Conservation (phyloP, 2,113 vertebrate genomes). For the Xenopus tropicalis region DNA sequence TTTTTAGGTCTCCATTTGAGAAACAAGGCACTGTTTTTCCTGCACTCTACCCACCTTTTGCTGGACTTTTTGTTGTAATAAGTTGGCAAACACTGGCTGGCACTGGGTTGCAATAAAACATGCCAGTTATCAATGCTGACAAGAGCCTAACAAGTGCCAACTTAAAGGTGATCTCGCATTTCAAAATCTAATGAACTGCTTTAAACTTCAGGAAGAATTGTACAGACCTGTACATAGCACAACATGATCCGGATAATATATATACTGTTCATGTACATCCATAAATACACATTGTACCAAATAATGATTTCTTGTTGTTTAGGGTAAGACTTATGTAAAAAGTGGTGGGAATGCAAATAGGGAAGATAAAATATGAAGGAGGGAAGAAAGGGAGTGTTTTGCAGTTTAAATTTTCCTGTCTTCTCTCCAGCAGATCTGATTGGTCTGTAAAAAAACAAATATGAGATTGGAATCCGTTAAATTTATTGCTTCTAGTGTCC, state of each 20-base stretch:
- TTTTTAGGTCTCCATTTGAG: constrained; percentile 89
- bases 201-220: constrained; percentile 99
- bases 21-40: constrained; percentile 95
- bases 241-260: constrained; percentile 99
- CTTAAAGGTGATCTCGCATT: constrained; percentile 78
- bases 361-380: constrained; percentile 25
- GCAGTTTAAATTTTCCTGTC: constrained; percentile 11
- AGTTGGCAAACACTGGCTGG: constrained; percentile 89
- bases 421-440: not conserved
- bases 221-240: constrained; percentile 99
- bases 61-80: constrained; percentile 85
- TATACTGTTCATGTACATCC: constrained; percentile 83
- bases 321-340: constrained; percentile 82
- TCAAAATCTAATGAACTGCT: constrained; percentile 96
- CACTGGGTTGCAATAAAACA: constrained; percentile 91
- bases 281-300: constrained; percentile 89
- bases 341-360: constrained; percentile 49
- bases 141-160: constrained; percentile 95
- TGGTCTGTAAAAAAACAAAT: constrained; percentile 64
- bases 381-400: constrained; percentile 13
- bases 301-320: constrained; percentile 84
- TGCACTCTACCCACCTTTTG: constrained; percentile 92
- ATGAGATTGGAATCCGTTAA: constrained; percentile 65
- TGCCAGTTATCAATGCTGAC: constrained; percentile 86
- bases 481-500: constrained; percentile 50